A percentile compares a stretch with the other conserved stretches of the same genome.
Conservation (phyloP, 2,113 vertebrate species). For the Peromyscus leucopus region DNA sequence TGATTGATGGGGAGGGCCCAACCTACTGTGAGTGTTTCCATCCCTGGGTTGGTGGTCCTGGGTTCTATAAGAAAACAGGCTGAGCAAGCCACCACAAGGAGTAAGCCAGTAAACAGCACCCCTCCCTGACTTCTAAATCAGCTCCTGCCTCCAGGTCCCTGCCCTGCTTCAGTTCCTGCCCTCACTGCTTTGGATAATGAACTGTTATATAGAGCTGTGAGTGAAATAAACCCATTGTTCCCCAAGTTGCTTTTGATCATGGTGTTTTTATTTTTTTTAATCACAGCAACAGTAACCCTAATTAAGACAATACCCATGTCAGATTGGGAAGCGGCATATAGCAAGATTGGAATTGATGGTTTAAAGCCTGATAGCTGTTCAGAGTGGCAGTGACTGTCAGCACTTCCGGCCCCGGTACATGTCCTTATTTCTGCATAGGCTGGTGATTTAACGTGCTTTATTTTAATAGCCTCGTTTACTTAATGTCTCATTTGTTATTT, state of each 20-base stretch:
- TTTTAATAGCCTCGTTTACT: background rate
- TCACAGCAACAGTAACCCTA: background rate
- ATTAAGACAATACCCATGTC: background rate
- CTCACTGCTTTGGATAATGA: background rate
- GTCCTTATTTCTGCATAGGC: background rate
- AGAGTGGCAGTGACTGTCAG: background rate
- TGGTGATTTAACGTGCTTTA: background rate
- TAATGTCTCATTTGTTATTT: background rate
- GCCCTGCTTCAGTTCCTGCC: background rate
- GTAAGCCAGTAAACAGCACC: background rate
- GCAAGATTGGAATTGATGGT: background rate
- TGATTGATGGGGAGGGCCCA: background rate
- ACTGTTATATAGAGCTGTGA: background rate
- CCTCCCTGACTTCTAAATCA: background rate
- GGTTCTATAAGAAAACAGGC: background rate
- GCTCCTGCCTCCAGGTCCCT: background rate
- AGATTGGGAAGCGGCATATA: background rate
- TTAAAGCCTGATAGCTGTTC: background rate
- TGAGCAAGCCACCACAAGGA: background rate
- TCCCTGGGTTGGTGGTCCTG: background rate
- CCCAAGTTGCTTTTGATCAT: background rate
- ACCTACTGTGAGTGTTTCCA: background rate
- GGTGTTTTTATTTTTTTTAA: background rate
- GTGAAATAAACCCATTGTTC: background rate
- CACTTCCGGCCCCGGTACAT: background rate